Evolutionary conservation across 2,888 invertebrate genomes (phyloP), one percentile per base, ranked within the genome.

Genomic region (Prosopocoilus inquinatus): DNA sequence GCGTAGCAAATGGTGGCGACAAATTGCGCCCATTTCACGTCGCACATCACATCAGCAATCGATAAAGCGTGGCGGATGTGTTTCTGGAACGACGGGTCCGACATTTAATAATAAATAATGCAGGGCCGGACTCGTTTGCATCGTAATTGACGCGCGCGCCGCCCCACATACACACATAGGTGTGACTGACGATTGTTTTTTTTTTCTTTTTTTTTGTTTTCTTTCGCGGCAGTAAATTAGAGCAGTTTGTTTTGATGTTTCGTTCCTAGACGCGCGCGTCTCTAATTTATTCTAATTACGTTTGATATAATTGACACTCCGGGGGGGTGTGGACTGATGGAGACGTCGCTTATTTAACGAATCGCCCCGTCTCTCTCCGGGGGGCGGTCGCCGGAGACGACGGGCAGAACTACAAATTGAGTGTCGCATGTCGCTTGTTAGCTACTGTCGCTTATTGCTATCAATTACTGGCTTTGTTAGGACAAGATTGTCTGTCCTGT

Each of bases 401-500:
- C n/a, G 57, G 50, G 55, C 56, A 57, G 53, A 55, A 49, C 57
- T 58, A 60, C 62, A 64, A 67, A 64, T 65, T 63, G 64, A 68
- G 67, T 67, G 66, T 68, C 68, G 67, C 62, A 61, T 68, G 64
- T 67, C 65, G 67, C 69, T 68, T 69, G 69, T 69, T 68, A 69
- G 67, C 64, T 62, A 66, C 62, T 67, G 67, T 65, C 68, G 64
- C 65, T 67, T 68, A 67, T 69, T 69, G 67, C 68, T 68, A 69
- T 69, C 68, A 69, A 69, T 69, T 69, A 69, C 69, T 58, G 64
- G 63, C 66, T 63, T 68, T 69, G 69, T 68, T 67, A 68, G 67
- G 59, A 64, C 65, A 62, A 66, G 64, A 69, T 64, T 66, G 67
- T 61, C 64, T 62, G 58, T 55, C 59, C n/a, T n/a, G n/a, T 28